Evolutionary conservation across 37 sponge, comb jelly and placozoan genomes (phyloP), one percentile per base, ranked within the genome.

Genomic region (Bolinopsis microptera): DNA sequence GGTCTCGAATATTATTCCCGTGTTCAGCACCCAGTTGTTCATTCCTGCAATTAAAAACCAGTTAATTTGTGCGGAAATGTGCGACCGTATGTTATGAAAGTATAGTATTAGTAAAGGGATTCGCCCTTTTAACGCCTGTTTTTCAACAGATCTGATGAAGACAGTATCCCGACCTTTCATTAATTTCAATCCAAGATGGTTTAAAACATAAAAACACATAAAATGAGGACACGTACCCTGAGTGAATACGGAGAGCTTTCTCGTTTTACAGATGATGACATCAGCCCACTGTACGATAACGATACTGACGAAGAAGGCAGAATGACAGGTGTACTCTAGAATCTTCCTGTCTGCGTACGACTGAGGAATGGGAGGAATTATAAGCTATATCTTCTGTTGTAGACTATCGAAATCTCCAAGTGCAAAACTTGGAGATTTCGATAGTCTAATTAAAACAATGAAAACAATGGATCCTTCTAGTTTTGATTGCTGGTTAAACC

Each of bases 261-360:
- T 93, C 0, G 98, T 98, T 94, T 97, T 98, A 68, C 96, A 97
- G 93, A 98, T 98, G 41, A 98, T 83, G 27, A 98, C 94, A 69
- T 98, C 98, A 32, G 98, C 98, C 98, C 98, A 98, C 95, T 98
- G 98, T 0, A 95, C 96, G 0, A 98, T 94, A 30, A 98, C 97
- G 35, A 98, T 98, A 88, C 95, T 96, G 61, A 97, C 94, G 92
- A 98, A 98, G 96, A 97, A 98, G 21, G 95, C 98, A 28, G 97
- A 96, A 93, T 98, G 95, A 69, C 97, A 96, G 22, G 96, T 95
- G 82, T 94, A 95, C 68, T 98, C 98, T 69, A 98, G 83, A 61
- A 92, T 75, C 92, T 97, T 98, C 35, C 98, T 93, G 30, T 95
- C 93, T 16, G 33, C 69, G 69, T 95, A 98, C 23, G 94, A 69